Percentiles rank a stretch among this genome's conserved stretches.
phyloP scores from a whole-genome alignment of 2,113 vertebrate genomes.

The Butastur rufipennis region DNA sequence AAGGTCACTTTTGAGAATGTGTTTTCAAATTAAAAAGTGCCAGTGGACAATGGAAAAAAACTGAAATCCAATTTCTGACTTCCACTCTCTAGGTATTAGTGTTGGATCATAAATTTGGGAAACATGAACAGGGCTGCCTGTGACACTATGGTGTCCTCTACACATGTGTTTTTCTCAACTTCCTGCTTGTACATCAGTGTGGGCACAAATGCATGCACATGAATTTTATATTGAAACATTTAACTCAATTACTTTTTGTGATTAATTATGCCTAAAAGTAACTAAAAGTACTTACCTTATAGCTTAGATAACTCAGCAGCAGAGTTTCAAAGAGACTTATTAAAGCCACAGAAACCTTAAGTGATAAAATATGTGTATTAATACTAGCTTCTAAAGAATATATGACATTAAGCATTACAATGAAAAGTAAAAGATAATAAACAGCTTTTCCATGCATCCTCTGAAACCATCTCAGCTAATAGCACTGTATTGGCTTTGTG shows the following conservation, averaged over 20 bases:
- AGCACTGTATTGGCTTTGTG: not conserved
- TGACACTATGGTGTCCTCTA: not conserved
- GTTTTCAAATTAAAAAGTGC: not conserved
- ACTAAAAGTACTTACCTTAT: constrained; percentile 74
- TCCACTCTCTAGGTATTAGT: not conserved
- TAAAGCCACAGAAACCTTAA: constrained; percentile 82
- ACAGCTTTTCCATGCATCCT: not conserved
- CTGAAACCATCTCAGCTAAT: not conserved
- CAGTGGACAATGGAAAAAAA: not conserved
- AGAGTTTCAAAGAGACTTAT: constrained; percentile 84
- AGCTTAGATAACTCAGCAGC: constrained; percentile 81
- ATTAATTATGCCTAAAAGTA: not conserved
- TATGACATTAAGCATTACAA: not conserved
- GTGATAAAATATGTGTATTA: not conserved
- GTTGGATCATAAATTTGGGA: not conserved
- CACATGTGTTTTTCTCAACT: not conserved
- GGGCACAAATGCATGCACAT: not conserved
- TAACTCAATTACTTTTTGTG: not conserved
- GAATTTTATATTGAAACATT: not conserved
- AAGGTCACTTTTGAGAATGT: not conserved
- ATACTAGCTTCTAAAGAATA: not conserved
- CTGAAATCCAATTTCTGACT: not conserved
- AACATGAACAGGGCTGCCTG: not conserved
- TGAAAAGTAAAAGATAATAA: not conserved
- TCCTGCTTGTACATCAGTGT: not conserved